Evolutionary conservation across 2,888 invertebrate genomes (phyloP), one percentile per base, ranked within the genome.

Genomic region (Orthosia gracilis): DNA sequence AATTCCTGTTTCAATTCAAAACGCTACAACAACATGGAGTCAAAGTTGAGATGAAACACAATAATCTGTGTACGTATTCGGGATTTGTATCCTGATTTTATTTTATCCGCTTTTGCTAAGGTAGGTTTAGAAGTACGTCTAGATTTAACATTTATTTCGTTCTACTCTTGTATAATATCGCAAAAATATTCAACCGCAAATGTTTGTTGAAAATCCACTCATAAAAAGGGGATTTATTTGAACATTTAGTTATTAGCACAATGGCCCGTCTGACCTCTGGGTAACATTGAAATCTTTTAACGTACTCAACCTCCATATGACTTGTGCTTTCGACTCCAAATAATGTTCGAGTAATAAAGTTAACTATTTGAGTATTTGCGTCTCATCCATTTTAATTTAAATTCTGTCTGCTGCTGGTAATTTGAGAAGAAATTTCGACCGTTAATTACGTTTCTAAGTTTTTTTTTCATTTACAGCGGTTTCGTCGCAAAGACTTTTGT

Each of bases 1-100:
- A 71, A 70, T 73, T 70, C 58, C 61, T 75, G 75, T 74, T 83
- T 78, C 78, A 75, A 70, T 82, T 73, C 57, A 71, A 72, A 82
- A 75, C 21, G 61, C 61, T 57, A 71, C 73, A 78, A 75, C 58
- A 82, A 68, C 74, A 21, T 66, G 21, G 21, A 71, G 67, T 65
- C 61, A 59, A 76, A 80, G 62, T 84, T 76, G 58, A 75, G 67
- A 80, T 70, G 57, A 70, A 81, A 81, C 67, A 71, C 40, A 81
- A 70, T 80, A 68, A 63, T 69, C 62, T 66, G 68, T 65, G 31
- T 68, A 55, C 68, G 50, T 55, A 68, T 64, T 70, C 61, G 13
- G 49, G 61, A 80, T 70, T 81, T 49, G 59, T 50, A 18, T 59
- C 59, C 49, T 50, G 23, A 65, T 80, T 84, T 61, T 23, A 70